A percentile compares a stretch with the other conserved stretches of the same genome.
These are phyloP conservation scores for Nyctibius bracteatus DNA, from an alignment of 2,113 vertebrate genomes.

Conservation along the genomic window DNA sequence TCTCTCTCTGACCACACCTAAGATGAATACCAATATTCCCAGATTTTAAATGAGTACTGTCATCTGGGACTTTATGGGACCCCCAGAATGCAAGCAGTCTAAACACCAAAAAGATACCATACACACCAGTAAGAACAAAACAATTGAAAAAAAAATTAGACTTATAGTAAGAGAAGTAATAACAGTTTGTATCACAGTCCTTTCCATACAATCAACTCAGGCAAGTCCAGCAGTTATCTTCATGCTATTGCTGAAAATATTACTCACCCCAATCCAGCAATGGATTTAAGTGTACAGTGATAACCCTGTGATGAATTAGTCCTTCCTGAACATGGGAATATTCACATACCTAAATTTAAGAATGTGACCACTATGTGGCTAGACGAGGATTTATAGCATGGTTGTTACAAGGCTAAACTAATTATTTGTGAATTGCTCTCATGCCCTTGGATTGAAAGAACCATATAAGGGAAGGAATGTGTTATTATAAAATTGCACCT, in stretches of 20 bases:
- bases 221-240: background rate
- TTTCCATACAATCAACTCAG: background rate
- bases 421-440: constrained; percentile 58
- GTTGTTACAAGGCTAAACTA: constrained; percentile 42
- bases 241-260: background rate
- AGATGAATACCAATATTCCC: background rate
- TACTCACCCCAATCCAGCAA: background rate
- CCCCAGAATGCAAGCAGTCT: background rate
- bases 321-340: background rate
- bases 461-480: constrained; percentile 51
- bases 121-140: background rate
- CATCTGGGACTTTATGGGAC: background rate
- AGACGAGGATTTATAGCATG: constrained; percentile 1
- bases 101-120: background rate
- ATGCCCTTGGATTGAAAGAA: constrained; percentile 31
- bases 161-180: background rate
- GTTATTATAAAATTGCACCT: constrained; percentile 51
- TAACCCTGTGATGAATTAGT: background rate
- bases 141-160: background rate
- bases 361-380: background rate
- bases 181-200: background rate
- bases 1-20: background rate
- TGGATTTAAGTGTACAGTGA: background rate
- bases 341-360: constrained; percentile 32
- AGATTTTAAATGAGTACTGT: background rate